These are phyloP conservation scores for Mycalesis mineus DNA, from an alignment of 2,888 invertebrate genomes.

Conservation along the genomic window DNA sequence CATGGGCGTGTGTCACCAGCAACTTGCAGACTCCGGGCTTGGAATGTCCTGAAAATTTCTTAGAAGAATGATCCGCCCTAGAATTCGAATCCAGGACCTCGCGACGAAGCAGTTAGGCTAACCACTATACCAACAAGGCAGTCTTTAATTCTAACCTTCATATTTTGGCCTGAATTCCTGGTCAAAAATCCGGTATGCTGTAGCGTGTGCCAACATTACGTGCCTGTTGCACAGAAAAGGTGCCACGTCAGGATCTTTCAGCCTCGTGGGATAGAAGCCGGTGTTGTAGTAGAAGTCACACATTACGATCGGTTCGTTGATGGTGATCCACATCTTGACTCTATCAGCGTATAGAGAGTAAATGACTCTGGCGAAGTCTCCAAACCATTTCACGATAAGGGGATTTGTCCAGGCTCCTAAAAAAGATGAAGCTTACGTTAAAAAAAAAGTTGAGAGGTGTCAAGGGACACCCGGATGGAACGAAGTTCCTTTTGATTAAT, in stretches of 20 bases:
- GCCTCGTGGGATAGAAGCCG: conserved; percentile 37
- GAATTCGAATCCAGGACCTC: too few species aligned
- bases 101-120: too few species aligned
- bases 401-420: conserved; percentile 81
- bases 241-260: conserved; percentile 54
- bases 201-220: conserved; percentile 81
- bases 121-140: too few species aligned
- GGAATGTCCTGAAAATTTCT: too few species aligned
- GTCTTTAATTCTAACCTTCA: conserved; percentile 69
- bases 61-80: too few species aligned
- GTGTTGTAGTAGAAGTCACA: conserved; percentile 57
- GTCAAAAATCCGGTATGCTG: conserved; percentile 77
- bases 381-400: conserved; percentile 77
- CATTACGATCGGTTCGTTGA: conserved; percentile 80
- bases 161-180: conserved; percentile 66
- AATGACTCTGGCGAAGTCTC: conserved; percentile 75
- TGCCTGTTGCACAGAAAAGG: conserved; percentile 81
- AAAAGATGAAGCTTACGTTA: not conserved
- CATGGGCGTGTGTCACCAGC: too few species aligned
- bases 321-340: conserved; percentile 82
- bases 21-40: too few species aligned
- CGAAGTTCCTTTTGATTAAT: too few species aligned
- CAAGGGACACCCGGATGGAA: too few species aligned
- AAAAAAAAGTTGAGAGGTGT: too few species aligned
- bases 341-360: conserved; percentile 76